Evolutionary conservation across 2,888 invertebrate genomes (phyloP).

Genomic region (Drepana falcataria): DNA sequence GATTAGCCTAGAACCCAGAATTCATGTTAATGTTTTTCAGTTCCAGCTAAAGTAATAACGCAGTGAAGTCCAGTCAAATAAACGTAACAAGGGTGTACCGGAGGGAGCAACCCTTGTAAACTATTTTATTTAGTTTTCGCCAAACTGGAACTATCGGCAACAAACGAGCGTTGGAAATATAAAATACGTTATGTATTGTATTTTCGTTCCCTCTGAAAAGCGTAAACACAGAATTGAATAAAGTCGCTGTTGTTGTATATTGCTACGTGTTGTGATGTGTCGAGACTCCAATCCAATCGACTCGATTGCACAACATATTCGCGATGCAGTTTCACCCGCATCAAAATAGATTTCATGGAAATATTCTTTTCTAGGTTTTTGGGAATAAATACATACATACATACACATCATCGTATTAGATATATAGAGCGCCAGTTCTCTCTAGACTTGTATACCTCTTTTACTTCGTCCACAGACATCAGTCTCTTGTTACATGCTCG

Average conservation of each 20-base stretch:
- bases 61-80: constrained; percentile 36
- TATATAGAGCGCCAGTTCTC: too few relatives aligned
- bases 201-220: not conserved
- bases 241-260: not conserved
- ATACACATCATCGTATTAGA: too few relatives aligned
- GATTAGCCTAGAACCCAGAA: constrained; percentile 13
- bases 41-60: constrained; percentile 27
- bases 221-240: constrained; percentile 1
- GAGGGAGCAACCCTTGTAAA: constrained; percentile 47
- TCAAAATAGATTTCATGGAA: too few relatives aligned
- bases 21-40: constrained; percentile 29
- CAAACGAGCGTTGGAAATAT: constrained; percentile 12
- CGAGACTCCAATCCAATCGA: not conserved
- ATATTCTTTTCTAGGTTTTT: too few relatives aligned
- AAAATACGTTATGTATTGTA: constrained; percentile 8
- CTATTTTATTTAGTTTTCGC: constrained; percentile 50
- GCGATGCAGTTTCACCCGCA: too few relatives aligned
- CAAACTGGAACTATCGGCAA: constrained; percentile 20
- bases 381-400: too few relatives aligned
- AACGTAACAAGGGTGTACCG: constrained; percentile 41
- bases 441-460: too few relatives aligned
- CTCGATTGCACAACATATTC: too few relatives aligned
- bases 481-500: too few relatives aligned
- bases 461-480: too few relatives aligned
- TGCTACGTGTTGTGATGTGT: not conserved